These are phyloP conservation scores for Manis crassicaudata DNA, from an alignment of 2,797 vertebrate genomes.

Conservation along the genomic window DNA sequence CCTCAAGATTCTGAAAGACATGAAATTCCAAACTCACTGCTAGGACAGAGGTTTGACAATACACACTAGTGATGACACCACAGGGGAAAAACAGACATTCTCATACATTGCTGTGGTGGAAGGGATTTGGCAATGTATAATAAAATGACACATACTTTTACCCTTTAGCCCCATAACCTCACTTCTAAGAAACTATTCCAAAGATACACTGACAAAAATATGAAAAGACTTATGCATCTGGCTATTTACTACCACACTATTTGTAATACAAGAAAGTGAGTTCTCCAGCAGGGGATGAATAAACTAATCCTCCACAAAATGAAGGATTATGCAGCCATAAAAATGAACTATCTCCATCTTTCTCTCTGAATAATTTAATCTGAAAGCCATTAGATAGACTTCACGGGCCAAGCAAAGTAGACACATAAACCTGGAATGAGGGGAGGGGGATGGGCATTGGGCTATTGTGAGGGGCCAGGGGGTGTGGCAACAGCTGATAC, in stretches of 20 bases:
- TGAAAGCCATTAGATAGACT: background rate
- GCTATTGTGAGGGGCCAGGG: background rate
- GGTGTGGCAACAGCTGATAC: background rate
- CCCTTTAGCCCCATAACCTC: background rate
- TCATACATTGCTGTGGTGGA: background rate
- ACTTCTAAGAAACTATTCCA: background rate
- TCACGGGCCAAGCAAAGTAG: background rate
- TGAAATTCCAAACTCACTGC: background rate
- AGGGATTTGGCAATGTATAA: background rate
- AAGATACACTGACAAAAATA: background rate
- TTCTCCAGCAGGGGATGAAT: background rate
- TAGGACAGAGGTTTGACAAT: background rate
- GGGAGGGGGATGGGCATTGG: background rate
- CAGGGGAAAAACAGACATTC: background rate
- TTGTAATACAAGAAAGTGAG: background rate
- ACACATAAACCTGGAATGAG: background rate
- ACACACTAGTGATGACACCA: background rate
- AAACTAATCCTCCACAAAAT: background rate
- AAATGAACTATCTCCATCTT: background rate
- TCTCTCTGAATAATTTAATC: constrained; percentile 7
- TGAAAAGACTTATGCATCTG: background rate
- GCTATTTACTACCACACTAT: background rate
- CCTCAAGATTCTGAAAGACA: background rate
- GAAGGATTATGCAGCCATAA: background rate
- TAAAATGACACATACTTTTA: background rate